phyloP scores from a whole-genome alignment of 2,113 vertebrate genomes.

The Parotia lawesii region DNA sequence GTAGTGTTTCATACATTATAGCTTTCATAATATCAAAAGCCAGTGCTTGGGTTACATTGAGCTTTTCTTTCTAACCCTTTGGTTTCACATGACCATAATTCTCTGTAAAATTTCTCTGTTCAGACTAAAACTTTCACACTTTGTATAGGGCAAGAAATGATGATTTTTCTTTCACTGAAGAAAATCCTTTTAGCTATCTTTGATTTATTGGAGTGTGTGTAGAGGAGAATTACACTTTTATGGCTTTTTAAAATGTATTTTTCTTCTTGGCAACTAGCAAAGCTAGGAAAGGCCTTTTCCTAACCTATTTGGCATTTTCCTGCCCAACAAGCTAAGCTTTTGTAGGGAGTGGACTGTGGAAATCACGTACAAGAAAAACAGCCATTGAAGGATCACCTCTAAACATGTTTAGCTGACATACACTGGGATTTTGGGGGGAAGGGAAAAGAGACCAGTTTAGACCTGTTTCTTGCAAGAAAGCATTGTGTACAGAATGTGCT shows the following conservation, averaged over 20 bases:
- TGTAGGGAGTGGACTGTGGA: not conserved
- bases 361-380: not conserved
- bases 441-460: not conserved
- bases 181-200: constrained; percentile 68
- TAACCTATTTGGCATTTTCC: constrained; percentile 30
- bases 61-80: constrained; percentile 47
- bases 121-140: constrained; percentile 38
- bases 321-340: not conserved
- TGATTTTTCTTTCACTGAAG: constrained; percentile 61
- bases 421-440: not conserved
- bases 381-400: not conserved
- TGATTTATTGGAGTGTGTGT: constrained; percentile 60
- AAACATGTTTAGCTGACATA: not conserved
- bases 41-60: constrained; percentile 30
- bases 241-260: constrained; percentile 64
- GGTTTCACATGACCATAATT: constrained; percentile 49
- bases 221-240: constrained; percentile 58
- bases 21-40: constrained; percentile 50
- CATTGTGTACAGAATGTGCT: not conserved
- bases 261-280: constrained; percentile 62
- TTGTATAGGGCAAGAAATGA: constrained; percentile 51
- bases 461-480: not conserved
- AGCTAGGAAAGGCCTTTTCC: constrained; percentile 27
- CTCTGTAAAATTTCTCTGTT: constrained; percentile 39
- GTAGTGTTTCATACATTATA: constrained; percentile 53